phyloP scores from a whole-genome alignment of 2,888 invertebrate genomes.

The Cheiracanthium punctorium region DNA sequence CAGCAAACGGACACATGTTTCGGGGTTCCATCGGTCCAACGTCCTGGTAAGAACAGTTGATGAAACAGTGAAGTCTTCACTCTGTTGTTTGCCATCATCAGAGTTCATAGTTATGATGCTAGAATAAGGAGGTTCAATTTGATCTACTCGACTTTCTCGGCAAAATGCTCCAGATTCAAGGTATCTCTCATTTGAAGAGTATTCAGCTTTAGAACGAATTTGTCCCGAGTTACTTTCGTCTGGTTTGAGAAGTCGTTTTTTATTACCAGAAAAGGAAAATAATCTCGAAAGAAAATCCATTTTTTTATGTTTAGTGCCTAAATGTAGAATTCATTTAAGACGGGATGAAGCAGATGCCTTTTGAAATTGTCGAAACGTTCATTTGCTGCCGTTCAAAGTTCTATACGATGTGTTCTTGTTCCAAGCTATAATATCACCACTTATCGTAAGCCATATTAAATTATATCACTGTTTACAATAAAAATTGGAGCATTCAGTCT shows the following conservation, averaged over 20 bases:
- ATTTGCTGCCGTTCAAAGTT: too few relatives aligned
- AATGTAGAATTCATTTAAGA: too few relatives aligned
- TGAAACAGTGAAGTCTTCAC: not conserved
- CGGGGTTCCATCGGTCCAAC: conserved; percentile 74
- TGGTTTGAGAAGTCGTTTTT: not conserved
- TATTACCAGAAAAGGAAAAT: not conserved
- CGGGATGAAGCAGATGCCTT: too few relatives aligned
- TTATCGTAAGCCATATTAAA: too few relatives aligned
- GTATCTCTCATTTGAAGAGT: not conserved
- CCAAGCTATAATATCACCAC: too few relatives aligned
- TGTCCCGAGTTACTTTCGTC: not conserved
- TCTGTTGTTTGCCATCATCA: not conserved
- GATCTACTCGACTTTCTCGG: conserved; percentile 23
- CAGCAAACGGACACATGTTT: conserved; percentile 75
- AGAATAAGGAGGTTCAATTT: not conserved
- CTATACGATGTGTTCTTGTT: too few relatives aligned
- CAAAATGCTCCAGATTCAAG: conserved; percentile 19
- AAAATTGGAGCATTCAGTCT: too few relatives aligned
- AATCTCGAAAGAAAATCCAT: conserved; percentile 22
- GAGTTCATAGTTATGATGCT: not conserved
- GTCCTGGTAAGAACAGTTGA: conserved; percentile 1
- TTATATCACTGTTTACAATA: too few relatives aligned
- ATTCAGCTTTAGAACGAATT: not conserved
- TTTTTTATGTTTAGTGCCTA: not conserved
- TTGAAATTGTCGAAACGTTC: too few relatives aligned